These are phyloP conservation scores for Dasyprocta punctata DNA, from an alignment of 2,113 vertebrate genomes.

Conservation along the genomic window DNA sequence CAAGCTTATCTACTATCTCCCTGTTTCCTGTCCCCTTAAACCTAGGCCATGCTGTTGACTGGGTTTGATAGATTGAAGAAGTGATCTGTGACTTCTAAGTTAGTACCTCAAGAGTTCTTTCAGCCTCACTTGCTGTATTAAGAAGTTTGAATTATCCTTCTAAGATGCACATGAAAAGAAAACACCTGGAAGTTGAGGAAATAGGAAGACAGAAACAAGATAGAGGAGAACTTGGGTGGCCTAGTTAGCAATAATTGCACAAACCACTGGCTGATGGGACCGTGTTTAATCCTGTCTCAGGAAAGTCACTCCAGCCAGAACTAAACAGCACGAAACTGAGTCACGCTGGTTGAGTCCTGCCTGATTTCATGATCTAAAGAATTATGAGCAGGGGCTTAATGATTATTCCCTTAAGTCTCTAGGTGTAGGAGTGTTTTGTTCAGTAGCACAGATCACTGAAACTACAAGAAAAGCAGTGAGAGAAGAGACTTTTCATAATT, in stretches of 20 bases:
- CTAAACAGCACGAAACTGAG: background rate
- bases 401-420: background rate
- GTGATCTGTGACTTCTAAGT: background rate
- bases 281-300: background rate
- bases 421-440: background rate
- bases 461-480: background rate
- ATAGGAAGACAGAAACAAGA: background rate
- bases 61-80: background rate
- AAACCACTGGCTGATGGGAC: background rate
- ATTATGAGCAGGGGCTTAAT: background rate
- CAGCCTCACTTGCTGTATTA: accelerated
- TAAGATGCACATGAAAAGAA: background rate
- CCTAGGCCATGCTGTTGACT: background rate
- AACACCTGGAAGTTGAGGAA: background rate
- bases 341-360: background rate
- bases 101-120: background rate
- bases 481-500: background rate
- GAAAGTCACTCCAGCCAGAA: background rate
- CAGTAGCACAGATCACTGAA: background rate
- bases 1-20: background rate
- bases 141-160: background rate
- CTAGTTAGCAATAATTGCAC: background rate
- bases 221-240: background rate
- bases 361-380: background rate
- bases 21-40: background rate